Conservation (phyloP, 2,113 vertebrate genomes). For the Sphyrna mokarran region DNA sequence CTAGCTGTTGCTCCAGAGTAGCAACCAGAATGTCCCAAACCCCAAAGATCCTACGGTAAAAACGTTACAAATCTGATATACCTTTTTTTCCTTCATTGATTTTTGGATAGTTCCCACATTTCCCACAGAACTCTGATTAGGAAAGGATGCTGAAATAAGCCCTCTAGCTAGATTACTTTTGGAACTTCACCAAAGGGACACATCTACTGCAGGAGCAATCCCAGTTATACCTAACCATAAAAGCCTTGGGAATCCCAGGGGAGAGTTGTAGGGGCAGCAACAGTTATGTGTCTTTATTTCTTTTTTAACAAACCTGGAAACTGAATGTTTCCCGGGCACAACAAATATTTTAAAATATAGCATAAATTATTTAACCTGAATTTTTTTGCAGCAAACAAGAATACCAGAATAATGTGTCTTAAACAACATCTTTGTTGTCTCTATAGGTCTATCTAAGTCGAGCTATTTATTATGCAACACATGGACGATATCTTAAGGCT, state of each 20-base stretch:
- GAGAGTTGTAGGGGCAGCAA: too few relatives aligned
- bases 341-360: neutral
- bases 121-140: neutral
- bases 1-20: neutral
- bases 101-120: neutral
- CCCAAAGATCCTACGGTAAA: neutral
- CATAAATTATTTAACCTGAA: neutral
- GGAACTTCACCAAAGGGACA: neutral
- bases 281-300: neutral
- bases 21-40: neutral
- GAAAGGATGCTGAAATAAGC: neutral
- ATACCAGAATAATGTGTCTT: conserved; percentile 32
- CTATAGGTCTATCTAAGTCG: conserved; percentile 62
- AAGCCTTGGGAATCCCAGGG: neutral
- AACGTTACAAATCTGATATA: neutral
- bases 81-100: neutral
- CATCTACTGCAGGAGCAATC: neutral
- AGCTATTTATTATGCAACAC: conserved; percentile 58
- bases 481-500: conserved; percentile 64
- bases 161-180: neutral
- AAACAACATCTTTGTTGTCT: conserved; percentile 20
- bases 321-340: neutral
- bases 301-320: neutral
- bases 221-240: neutral
- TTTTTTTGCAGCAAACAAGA: neutral